Percentiles rank a stretch among this genome's conserved stretches.
phyloP scores from a whole-genome alignment of 2,797 vertebrate species.

The Pagetopsis macropterus region DNA sequence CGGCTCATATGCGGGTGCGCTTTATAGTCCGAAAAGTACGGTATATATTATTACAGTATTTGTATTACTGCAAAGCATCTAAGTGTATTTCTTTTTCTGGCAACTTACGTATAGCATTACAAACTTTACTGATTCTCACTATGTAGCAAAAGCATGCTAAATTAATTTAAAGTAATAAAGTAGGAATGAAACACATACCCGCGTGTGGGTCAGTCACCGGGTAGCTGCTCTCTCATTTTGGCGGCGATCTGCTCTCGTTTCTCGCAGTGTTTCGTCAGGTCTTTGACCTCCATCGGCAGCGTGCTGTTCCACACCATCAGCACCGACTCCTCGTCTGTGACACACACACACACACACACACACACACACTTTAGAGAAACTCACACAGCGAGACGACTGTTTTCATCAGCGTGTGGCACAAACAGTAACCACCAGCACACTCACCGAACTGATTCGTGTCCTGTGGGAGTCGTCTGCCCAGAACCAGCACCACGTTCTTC shows the following conservation, averaged over 20 bases:
- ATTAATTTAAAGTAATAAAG: background rate
- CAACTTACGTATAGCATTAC: too few relatives aligned
- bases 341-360: slow-evolving; percentile 32
- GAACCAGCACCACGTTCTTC: slow-evolving; percentile 88
- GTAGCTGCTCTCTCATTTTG: slow-evolving; percentile 87
- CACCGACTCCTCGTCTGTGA: slow-evolving; percentile 86
- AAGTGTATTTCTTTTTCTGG: too few relatives aligned
- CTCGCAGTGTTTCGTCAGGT: slow-evolving; percentile 90
- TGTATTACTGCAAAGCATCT: too few relatives aligned
- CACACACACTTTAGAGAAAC: slow-evolving; percentile 21
- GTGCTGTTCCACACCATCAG: slow-evolving; percentile 90
- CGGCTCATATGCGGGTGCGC: too few relatives aligned
- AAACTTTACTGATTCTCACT: too few relatives aligned
- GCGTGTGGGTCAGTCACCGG: slow-evolving; percentile 73
- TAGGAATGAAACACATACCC: background rate
- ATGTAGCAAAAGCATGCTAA: too few relatives aligned
- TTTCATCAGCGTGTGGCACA: background rate
- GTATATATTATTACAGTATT: too few relatives aligned
- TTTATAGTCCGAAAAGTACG: too few relatives aligned
- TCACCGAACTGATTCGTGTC: slow-evolving; percentile 80
- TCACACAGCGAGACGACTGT: slow-evolving; percentile 3
- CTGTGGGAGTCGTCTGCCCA: slow-evolving; percentile 84
- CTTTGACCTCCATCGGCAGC: slow-evolving; percentile 90
- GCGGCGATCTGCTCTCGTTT: slow-evolving; percentile 87
- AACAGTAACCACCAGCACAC: background rate